Base-by-base conservation (phyloP, 2,113 vertebrate genomes). In the Ranitomeya imitator region DNA sequence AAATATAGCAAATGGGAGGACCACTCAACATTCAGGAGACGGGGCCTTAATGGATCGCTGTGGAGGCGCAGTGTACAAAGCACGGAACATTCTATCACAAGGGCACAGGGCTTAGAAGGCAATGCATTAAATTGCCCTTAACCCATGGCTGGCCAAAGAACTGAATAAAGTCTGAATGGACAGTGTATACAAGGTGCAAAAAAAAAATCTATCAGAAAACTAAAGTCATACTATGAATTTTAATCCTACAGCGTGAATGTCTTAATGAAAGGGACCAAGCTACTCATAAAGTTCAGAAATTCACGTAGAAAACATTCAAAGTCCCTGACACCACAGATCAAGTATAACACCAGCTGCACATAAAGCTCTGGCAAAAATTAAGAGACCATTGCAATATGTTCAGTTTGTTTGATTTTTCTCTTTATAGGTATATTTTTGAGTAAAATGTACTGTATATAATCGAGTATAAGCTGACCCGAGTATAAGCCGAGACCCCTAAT, bases 31-130 rank as follows among this genome's bases (percentile, higher is more conserved):
- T 11, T 8, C 7, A 7, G 65, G n/a, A 71, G 83, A 26, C 59
- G 19, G 76, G 13, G 71, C 11, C 45, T 77, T 88, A 88, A 88
- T 88, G 87, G 87, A 84, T n/a, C 3, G 7, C 86, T 87, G 6
- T 59, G 79, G 37, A 77, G 87, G 12, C 18, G 19, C 19, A 57
- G 26, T 37, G n/a, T 69, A 86, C 18, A 23, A 57, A 55, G 61
- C 18, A 21, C 55, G 7, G 23, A 19, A 83, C 60, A 51, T 83
- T 65, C 80, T 65, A 65, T 51, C 19, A 67, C 80, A 51, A 21
- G 23, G 76, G 76, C 45, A 9, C 21, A 21, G 18, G 55, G 51
- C 78, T n/a, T 31, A 0, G 7, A 23, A n/a, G 79, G 60, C 13
- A 37, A 51, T 55, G 45, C 74, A 69, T 86, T 79, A 79, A 55